These are phyloP conservation scores for Drosophila pegasa DNA, from an alignment of 2,888 invertebrate genomes.

Conservation along the genomic window DNA sequence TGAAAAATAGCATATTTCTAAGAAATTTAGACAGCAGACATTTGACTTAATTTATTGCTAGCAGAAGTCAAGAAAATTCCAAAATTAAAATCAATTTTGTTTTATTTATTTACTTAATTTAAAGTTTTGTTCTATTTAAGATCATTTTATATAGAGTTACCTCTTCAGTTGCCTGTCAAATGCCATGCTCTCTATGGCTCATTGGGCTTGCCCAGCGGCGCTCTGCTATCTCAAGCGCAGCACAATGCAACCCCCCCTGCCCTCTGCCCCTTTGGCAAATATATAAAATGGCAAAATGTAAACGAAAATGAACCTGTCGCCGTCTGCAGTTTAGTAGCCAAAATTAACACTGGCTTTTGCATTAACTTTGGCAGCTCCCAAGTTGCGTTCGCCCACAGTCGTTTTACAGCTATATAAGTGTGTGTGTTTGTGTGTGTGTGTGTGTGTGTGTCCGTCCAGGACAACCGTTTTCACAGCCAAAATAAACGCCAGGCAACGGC, in stretches of 20 bases:
- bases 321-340: constrained; percentile 43
- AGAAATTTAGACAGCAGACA: background rate
- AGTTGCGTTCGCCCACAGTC: constrained; percentile 16
- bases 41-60: background rate
- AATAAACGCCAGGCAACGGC: constrained; percentile 62
- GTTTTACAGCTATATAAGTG: background rate
- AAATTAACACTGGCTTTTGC: constrained; percentile 63
- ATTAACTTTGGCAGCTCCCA: constrained; percentile 39
- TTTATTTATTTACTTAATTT: background rate
- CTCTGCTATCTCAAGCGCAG: constrained; percentile 11
- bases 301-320: constrained; percentile 62
- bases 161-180: constrained; percentile 1
- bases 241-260: constrained; percentile 16
- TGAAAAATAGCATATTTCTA: constrained; percentile 1
- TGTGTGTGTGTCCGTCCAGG: constrained; percentile 33
- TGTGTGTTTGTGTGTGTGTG: background rate
- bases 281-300: constrained; percentile 34
- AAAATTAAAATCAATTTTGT: background rate
- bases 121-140: background rate
- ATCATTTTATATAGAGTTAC: background rate
- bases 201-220: constrained; percentile 11
- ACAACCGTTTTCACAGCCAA: constrained; percentile 58
- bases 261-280: constrained; percentile 22
- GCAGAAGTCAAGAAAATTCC: background rate
- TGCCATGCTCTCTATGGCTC: background rate